phyloP scores from a whole-genome alignment of 2,888 invertebrate species.

The Lingula anatina region DNA sequence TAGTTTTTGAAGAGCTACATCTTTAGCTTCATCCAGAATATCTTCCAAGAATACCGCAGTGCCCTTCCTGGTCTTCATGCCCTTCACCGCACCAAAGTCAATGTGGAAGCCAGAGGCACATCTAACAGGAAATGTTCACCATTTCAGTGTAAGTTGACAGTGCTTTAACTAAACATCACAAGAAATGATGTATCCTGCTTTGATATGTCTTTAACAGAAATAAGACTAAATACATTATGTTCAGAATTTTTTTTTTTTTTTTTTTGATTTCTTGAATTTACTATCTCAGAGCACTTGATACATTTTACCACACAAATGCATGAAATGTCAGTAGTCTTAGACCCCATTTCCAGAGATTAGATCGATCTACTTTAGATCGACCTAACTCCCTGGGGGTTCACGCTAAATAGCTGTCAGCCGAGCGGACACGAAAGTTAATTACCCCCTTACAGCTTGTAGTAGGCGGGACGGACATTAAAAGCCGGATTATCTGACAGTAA shows the following conservation, averaged over 20 bases:
- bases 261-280: not conserved
- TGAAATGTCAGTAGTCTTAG: no score
- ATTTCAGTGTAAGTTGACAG: not conserved
- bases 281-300: not conserved
- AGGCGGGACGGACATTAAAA: no score
- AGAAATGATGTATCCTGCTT: not conserved
- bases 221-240: not conserved
- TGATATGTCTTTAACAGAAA: not conserved
- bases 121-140: conserved; percentile 10
- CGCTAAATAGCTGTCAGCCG: no score
- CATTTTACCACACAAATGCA: no score
- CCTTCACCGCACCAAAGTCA: conserved; percentile 84
- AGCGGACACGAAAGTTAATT: no score
- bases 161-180: not conserved
- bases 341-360: no score
- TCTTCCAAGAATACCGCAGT: conserved; percentile 81
- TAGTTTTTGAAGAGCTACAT: conserved; percentile 61
- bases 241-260: not conserved
- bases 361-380: no score
- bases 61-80: conserved; percentile 90
- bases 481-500: no score
- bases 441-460: no score
- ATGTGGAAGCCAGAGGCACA: conserved; percentile 57
- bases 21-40: conserved; percentile 77
- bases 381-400: no score